These are phyloP conservation scores for Collichthys lucidus DNA, from an alignment of 2,113 vertebrate genomes.

Conservation along the genomic window DNA sequence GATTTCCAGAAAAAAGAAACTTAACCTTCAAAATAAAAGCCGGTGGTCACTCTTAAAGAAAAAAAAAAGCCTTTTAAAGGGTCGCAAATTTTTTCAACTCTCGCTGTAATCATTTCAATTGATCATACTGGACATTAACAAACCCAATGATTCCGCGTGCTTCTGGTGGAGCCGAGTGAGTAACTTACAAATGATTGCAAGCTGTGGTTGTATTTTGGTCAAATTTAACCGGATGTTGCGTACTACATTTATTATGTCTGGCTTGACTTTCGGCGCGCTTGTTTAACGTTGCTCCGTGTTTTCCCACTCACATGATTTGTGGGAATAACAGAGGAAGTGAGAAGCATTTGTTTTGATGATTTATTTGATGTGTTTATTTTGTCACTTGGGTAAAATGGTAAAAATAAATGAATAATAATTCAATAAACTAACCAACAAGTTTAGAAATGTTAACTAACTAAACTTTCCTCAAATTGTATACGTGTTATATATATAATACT, in stretches of 20 bases:
- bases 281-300: not conserved
- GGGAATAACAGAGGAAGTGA: not conserved
- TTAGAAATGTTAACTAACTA: no score
- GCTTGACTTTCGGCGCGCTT: slow-evolving; percentile 13
- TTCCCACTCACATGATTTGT: not conserved
- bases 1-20: not conserved
- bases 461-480: no score
- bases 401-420: no score
- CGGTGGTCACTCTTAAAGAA: not conserved
- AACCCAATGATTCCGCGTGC: not conserved
- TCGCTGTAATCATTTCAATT: not conserved
- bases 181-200: not conserved
- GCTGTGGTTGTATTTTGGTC: slow-evolving; percentile 18
- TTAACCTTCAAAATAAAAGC: slow-evolving; percentile 33
- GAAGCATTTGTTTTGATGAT: not conserved
- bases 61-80: not conserved
- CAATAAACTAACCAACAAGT: no score
- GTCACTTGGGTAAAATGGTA: no score
- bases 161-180: not conserved
- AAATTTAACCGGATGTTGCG: slow-evolving; percentile 6
- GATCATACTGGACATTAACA: not conserved
- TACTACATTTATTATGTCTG: not conserved
- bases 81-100: rapidly evolving
- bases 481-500: no score
- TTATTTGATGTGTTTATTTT: no score